Base-by-base conservation (phyloP, 2,797 vertebrate genomes). In the Periophthalmus magnuspinnatus region DNA sequence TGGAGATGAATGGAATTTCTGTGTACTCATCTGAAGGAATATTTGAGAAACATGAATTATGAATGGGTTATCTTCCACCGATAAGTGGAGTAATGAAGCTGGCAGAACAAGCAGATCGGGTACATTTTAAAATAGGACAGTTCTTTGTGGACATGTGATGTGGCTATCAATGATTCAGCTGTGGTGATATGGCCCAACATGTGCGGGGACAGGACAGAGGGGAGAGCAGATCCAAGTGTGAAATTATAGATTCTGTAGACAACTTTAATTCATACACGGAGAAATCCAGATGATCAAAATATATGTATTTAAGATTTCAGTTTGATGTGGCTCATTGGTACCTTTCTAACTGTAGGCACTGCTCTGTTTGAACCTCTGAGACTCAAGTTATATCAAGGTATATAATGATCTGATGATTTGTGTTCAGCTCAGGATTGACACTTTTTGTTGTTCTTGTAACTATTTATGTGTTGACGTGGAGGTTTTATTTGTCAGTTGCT, bases 41-140 rank as follows among this genome's bases (percentile, higher is more conserved):
- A 90, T 88, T 84, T 85, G 79, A 89, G 65, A 81, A 82, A 71
- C 81, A 86, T 92, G 33, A 90, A 90, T 92, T 88, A 91, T 90
- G 72, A 78, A 91, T 88, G 58, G 32, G n/a, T 22, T 69, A 76
- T 57, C 21, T 6, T 72, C 81, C 74, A 85, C 74, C 83, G 72
- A 91, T 83, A 81, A 83, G 22, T 2, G 36, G 63, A 57, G 80
- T 88, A 86, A 89, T 88, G 81, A 90, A 85, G 76, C 83, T 45
- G 19, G 80, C 75, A 78, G 77, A 81, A 85, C 77, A 83, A 90
- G 83, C 83, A 71, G 80, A 87, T 80, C 70, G 65, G 68, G 79
- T 87, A 78, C 81, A 90, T 87, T 86, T 91, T 90, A 90, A 82
- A 89, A 87, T 67, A 86, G 81, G 67, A 55, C 45, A 34, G 58